These are phyloP conservation scores for Cettia cetti DNA, from an alignment of 2,113 vertebrate genomes.

Conservation along the genomic window DNA sequence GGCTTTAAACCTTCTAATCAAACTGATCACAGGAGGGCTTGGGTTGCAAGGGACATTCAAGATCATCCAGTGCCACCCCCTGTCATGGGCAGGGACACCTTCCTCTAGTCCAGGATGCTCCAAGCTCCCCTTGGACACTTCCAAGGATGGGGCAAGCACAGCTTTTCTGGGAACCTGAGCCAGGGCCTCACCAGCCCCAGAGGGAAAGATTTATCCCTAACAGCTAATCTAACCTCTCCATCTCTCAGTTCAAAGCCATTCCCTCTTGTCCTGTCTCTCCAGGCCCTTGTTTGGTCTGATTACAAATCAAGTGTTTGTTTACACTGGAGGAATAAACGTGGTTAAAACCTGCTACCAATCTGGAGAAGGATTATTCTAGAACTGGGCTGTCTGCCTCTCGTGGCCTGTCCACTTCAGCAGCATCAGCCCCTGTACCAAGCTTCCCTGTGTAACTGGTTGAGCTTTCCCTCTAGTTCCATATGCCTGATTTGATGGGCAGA, in stretches of 20 bases:
- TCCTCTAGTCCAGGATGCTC: rapidly evolving
- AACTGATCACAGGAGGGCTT: not conserved
- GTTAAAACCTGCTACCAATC: not conserved
- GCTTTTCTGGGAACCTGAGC: not conserved
- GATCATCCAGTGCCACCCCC: not conserved
- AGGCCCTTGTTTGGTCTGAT: not conserved
- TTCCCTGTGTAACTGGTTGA: not conserved
- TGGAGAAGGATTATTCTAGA: not conserved
- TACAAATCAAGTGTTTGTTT: not conserved
- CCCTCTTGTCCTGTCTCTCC: not conserved
- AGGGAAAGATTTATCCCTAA: not conserved
- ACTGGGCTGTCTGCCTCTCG: not conserved
- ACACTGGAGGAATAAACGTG: not conserved
- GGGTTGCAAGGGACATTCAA: not conserved
- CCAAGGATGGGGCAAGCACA: not conserved
- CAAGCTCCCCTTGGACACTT: not conserved
- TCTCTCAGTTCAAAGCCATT: not conserved
- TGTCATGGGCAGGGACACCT: not conserved
- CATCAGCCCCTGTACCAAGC: not conserved
- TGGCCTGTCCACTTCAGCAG: not conserved
- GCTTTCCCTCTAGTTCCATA: not conserved
- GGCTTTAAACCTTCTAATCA: not conserved
- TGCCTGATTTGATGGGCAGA: not conserved
- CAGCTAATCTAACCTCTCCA: not conserved
- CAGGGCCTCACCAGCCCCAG: not conserved